Percentiles rank a stretch among this genome's conserved stretches.
Evolutionary conservation across 1,140 invertebrate genomes (phyloP).

Genomic region (Trachymyrmex septentrionalis): DNA sequence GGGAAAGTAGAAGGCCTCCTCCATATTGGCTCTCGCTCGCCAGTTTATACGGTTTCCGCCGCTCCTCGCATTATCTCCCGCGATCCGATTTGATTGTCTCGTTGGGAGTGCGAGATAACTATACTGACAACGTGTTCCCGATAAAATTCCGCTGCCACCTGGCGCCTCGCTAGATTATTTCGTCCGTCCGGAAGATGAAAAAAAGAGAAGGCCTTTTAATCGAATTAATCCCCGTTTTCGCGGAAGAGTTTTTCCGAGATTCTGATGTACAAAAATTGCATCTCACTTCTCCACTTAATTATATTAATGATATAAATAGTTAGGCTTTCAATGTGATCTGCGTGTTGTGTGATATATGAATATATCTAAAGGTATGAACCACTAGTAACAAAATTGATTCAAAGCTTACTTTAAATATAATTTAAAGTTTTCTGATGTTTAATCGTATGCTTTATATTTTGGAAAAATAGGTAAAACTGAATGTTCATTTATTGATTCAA

Average conservation of each 20-base stretch:
- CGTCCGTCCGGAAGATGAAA: neutral
- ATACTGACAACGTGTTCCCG: conserved; percentile 18
- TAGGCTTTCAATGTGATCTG: neutral
- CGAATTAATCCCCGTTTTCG: conserved; percentile 32
- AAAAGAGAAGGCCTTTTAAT: conserved; percentile 6
- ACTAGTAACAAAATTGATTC: conserved; percentile 26
- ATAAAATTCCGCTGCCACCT: conserved; percentile 66
- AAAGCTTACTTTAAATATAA: neutral
- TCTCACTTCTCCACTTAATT: neutral
- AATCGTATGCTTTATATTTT: neutral
- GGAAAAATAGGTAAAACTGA: neutral
- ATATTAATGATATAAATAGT: conserved; percentile 4
- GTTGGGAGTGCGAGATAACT: conserved; percentile 39
- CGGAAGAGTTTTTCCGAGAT: neutral
- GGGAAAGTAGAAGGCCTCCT: conserved; percentile 49
- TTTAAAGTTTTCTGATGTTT: neutral
- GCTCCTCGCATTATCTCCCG: conserved; percentile 53
- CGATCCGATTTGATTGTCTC: conserved; percentile 65
- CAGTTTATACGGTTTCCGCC: conserved; percentile 35
- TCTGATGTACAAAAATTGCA: conserved; percentile 15
- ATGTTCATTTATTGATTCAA: neutral
- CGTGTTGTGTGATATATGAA: too few species aligned
- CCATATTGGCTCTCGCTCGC: conserved; percentile 44
- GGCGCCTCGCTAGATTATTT: conserved; percentile 63
- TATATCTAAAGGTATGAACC: too few species aligned